Percentiles rank a stretch among this genome's conserved stretches.
These are phyloP conservation scores for Neolamprologus longior DNA, from an alignment of 2,113 vertebrate genomes.

Conservation along the genomic window DNA sequence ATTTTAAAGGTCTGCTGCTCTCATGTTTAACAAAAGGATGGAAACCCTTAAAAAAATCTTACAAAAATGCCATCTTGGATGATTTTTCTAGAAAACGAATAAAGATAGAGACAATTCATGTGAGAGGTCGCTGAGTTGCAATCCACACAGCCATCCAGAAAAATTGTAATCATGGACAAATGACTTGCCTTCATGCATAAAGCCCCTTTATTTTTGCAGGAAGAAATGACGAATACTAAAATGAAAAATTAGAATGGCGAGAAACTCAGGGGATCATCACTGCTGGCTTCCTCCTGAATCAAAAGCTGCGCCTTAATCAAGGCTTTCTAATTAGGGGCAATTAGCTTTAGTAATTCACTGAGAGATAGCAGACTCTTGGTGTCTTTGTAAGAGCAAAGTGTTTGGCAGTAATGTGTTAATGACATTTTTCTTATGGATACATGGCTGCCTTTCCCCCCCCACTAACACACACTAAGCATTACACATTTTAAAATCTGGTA, in stretches of 20 bases:
- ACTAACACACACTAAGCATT: not conserved
- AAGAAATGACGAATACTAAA: constrained; percentile 43
- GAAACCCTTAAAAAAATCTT: not conserved
- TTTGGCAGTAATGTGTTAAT: not conserved
- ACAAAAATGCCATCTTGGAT: not conserved
- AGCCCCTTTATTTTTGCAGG: constrained; percentile 12
- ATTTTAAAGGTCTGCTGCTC: not conserved
- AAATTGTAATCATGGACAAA: not conserved
- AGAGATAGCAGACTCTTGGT: constrained; percentile 51
- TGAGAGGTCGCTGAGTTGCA: not conserved
- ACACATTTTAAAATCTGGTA: not conserved
- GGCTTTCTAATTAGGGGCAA: constrained; percentile 68
- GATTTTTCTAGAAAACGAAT: not conserved
- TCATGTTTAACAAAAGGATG: not conserved
- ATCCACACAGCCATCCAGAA: not conserved
- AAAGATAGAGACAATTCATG: not conserved
- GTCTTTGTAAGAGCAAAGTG: constrained; percentile 6
- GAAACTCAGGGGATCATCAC: constrained; percentile 34
- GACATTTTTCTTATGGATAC: not conserved
- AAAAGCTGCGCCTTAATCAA: constrained; percentile 67
- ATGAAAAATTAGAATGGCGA: constrained; percentile 45
- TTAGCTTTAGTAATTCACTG: constrained; percentile 67
- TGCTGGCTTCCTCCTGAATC: constrained; percentile 56
- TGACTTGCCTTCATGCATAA: constrained; percentile 27
- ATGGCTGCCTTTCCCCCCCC: not conserved